These are phyloP conservation scores for Peucedramus taeniatus DNA, from an alignment of 2,113 vertebrate genomes.

Conservation along the genomic window DNA sequence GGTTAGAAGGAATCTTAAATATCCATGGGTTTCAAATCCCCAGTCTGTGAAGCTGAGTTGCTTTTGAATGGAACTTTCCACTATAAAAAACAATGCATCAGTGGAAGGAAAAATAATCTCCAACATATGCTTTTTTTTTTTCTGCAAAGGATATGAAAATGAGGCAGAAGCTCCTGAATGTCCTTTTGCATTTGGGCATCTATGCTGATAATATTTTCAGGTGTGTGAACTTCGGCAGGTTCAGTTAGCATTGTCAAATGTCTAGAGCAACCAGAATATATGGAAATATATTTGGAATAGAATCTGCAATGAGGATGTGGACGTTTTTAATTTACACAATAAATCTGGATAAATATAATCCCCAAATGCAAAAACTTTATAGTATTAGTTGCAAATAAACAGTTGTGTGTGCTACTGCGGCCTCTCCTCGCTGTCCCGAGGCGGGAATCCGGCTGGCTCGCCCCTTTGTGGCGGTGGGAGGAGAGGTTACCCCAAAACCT, in stretches of 20 bases:
- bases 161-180: not conserved
- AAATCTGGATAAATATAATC: not conserved
- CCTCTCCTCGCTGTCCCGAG: too few species aligned
- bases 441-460: too few species aligned
- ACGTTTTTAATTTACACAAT: not conserved
- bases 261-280: not conserved
- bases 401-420: accelerated
- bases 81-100: not conserved
- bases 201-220: not conserved
- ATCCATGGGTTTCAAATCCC: accelerated
- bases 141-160: not conserved
- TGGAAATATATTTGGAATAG: not conserved
- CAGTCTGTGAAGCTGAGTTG: not conserved
- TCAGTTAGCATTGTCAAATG: not conserved
- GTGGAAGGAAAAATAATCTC: not conserved
- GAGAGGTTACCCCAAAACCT: too few species aligned
- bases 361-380: not conserved
- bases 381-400: not conserved
- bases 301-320: not conserved
- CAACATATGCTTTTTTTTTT: accelerated
- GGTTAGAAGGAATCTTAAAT: not conserved
- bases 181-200: not conserved
- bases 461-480: too few species aligned
- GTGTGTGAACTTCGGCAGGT: not conserved
- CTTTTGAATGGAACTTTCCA: not conserved